Evolutionary conservation across 2,797 vertebrate genomes (phyloP).

Genomic region (Sebastes reedi): DNA sequence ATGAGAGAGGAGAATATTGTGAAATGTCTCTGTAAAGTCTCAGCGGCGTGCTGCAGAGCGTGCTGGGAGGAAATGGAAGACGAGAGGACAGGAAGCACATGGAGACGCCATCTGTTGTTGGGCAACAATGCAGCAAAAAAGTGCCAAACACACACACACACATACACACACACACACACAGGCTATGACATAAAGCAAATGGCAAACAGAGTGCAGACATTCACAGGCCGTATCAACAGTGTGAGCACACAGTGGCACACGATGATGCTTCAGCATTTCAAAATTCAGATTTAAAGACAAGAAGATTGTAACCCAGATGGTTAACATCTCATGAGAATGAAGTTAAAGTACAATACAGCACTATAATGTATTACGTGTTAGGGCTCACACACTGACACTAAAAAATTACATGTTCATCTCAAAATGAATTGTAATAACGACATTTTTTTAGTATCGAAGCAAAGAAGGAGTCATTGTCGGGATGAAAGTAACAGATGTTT

Average conservation of each 20-base stretch:
- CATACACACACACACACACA: conserved; percentile 5
- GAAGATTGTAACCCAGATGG: no score
- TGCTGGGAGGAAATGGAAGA: conserved; percentile 55
- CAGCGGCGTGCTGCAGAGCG: conserved; percentile 22
- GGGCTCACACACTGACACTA: no score
- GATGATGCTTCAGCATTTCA: neutral
- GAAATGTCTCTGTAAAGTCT: conserved; percentile 42
- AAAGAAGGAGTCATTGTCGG: no score
- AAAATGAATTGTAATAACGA: no score
- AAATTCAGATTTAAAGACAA: neutral
- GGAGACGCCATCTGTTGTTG: conserved; percentile 72
- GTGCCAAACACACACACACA: conserved; percentile 28
- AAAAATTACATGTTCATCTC: no score
- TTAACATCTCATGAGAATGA: no score
- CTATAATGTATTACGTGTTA: no score
- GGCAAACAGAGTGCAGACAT: conserved; percentile 4
- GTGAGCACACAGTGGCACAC: neutral
- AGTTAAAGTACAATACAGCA: no score
- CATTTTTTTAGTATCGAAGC: no score
- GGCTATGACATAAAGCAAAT: conserved; percentile 9
- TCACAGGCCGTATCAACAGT: neutral
- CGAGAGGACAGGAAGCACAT: conserved; percentile 60
- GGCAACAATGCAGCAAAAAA: conserved; percentile 38
- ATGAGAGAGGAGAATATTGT: conserved; percentile 9
- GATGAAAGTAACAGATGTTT: no score